Conservation (phyloP, 30 jellyfish, hydroid and myxozoan genomes). For the Hydra vulgaris region DNA sequence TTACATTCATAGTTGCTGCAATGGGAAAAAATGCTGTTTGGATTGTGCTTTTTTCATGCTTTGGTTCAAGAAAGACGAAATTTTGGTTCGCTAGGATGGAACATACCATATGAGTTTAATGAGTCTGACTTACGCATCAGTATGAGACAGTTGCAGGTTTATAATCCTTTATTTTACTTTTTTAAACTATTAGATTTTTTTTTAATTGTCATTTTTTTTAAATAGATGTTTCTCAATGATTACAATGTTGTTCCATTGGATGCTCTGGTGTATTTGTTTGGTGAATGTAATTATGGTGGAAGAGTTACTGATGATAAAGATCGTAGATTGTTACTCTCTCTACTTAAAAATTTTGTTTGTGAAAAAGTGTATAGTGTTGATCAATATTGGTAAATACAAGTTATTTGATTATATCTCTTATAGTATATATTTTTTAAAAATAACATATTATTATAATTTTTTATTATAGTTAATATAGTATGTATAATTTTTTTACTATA, state of each 20-base stretch:
- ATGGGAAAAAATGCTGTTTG: constrained; percentile 96
- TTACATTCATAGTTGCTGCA: constrained; percentile 61
- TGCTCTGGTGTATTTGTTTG: constrained; percentile 82
- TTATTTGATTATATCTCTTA: neutral
- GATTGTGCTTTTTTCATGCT: constrained; percentile 97
- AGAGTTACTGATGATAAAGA: constrained; percentile 98
- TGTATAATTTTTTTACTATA: too few species aligned
- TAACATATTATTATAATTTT: too few species aligned
- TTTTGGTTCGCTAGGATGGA: constrained; percentile 99
- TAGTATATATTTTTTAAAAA: too few species aligned
- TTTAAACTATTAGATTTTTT: neutral
- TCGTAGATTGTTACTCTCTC: constrained; percentile 70
- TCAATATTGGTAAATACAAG: constrained; percentile 68
- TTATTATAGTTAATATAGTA: too few species aligned
- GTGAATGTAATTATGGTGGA: constrained; percentile 99
- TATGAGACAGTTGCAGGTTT: constrained; percentile 97
- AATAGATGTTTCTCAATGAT: constrained; percentile 91
- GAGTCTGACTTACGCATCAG: constrained; percentile 95
- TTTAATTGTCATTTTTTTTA: neutral
- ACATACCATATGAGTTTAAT: constrained; percentile 94
- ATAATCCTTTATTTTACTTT: neutral
- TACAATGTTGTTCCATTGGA: constrained; percentile 85
- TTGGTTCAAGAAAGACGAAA: constrained; percentile 94
- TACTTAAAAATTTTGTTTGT: constrained; percentile 60
- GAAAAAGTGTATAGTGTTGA: constrained; percentile 52